Percentiles rank a stretch among this genome's conserved stretches.
Evolutionary conservation across 2,113 vertebrate genomes (phyloP).

Genomic region (Carlito syrichta): DNA sequence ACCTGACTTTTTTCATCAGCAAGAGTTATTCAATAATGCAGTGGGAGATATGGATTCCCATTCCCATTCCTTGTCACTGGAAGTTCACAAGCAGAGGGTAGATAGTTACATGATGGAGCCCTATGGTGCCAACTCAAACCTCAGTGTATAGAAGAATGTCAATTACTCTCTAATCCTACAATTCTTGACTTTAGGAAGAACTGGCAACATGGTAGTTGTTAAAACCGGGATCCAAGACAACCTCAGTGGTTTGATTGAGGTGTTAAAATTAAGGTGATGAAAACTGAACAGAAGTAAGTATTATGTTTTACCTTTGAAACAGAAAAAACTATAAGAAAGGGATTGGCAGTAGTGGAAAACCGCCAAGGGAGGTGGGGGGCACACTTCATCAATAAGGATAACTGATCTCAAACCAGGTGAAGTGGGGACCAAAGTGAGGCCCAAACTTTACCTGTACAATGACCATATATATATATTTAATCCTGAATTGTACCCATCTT

Average conservation of each 20-base stretch:
- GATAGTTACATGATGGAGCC: neutral
- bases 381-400: too few relatives aligned
- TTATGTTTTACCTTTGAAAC: neutral
- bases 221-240: neutral
- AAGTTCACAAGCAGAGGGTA: neutral
- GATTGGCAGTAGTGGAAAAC: too few relatives aligned
- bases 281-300: neutral
- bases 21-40: constrained; percentile 29
- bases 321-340: too few relatives aligned
- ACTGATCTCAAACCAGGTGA: too few relatives aligned
- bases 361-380: too few relatives aligned
- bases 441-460: too few relatives aligned
- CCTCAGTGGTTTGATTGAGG: neutral
- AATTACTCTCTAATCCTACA: fast-evolving
- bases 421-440: too few relatives aligned
- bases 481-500: too few relatives aligned
- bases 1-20: neutral
- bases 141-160: neutral
- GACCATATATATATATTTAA: too few relatives aligned
- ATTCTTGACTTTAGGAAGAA: neutral
- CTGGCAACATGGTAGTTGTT: neutral
- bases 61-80: neutral
- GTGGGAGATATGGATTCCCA: neutral
- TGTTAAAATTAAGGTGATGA: neutral
- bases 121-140: neutral